These are phyloP conservation scores for Mesorhabditis sp. DNA, from an alignment of 2,888 invertebrate species.

Conservation along the genomic window DNA sequence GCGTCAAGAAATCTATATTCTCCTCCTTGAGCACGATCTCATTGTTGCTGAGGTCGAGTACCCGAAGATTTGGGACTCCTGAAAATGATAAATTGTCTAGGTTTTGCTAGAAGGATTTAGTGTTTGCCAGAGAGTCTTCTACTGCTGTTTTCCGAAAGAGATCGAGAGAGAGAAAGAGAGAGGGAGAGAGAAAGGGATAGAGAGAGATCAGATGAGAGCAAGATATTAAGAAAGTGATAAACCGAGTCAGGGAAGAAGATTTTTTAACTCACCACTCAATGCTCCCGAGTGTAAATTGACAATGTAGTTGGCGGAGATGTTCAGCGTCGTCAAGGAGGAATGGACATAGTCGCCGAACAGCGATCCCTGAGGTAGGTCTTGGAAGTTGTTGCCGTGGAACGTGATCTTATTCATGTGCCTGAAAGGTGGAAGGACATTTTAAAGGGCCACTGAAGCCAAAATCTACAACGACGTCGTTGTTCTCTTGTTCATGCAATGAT, in stretches of 20 bases:
- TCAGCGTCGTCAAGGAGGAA: slow-evolving; percentile 40
- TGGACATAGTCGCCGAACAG: slow-evolving; percentile 47
- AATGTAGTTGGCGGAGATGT: slow-evolving; percentile 57
- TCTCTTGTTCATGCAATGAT: not conserved
- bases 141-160: too few species aligned
- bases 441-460: too few species aligned
- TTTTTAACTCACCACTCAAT: not conserved
- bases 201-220: too few species aligned
- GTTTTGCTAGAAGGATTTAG: too few species aligned
- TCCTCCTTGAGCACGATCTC: slow-evolving; percentile 49
- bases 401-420: slow-evolving; percentile 47
- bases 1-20: slow-evolving; percentile 50
- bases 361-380: slow-evolving; percentile 51
- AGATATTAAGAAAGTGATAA: too few species aligned
- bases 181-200: too few species aligned
- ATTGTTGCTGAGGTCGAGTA: slow-evolving; percentile 51
- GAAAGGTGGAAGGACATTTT: slow-evolving; percentile 11
- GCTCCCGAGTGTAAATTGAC: slow-evolving; percentile 15
- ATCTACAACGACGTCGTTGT: too few species aligned
- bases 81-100: not conserved
- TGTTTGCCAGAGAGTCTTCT: too few species aligned
- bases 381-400: slow-evolving; percentile 58
- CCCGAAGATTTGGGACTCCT: slow-evolving; percentile 45
- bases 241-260: too few species aligned
- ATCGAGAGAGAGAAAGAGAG: too few species aligned